Percentiles rank a stretch among this genome's conserved stretches.
phyloP scores from a whole-genome alignment of 2,113 vertebrate species.

The Acanthisitta chloris region DNA sequence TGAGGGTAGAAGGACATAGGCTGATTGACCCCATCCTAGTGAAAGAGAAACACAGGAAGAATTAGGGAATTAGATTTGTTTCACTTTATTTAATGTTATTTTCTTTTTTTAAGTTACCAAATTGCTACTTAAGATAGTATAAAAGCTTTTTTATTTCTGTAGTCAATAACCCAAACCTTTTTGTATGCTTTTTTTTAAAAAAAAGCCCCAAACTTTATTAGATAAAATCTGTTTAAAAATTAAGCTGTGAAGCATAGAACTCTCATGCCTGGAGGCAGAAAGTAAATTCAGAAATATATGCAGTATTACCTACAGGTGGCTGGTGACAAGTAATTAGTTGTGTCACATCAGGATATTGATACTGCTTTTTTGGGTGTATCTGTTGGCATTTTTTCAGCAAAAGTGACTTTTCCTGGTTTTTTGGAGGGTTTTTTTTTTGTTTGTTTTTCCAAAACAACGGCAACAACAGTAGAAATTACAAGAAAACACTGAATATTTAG shows the following conservation, averaged over 20 bases:
- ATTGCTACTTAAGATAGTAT: background rate
- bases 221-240: background rate
- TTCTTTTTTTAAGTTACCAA: background rate
- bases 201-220: background rate
- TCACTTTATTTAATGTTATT: background rate
- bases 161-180: background rate
- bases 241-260: background rate
- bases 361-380: background rate
- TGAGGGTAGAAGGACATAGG: background rate
- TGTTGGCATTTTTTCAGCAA: background rate
- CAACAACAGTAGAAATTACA: background rate
- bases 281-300: background rate
- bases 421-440: background rate
- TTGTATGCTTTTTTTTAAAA: background rate
- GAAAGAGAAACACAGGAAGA: background rate
- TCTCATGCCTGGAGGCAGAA: background rate
- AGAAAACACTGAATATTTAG: background rate
- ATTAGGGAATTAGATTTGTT: background rate
- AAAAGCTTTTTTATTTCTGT: background rate
- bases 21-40: background rate
- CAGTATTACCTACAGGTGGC: background rate
- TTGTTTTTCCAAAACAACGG: no score
- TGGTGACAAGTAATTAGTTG: background rate
- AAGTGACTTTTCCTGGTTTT: background rate
- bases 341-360: background rate